A percentile compares a stretch with the other conserved stretches of the same genome.
Evolutionary conservation across 2,888 invertebrate genomes (phyloP).

Genomic region (Acleris laterana): DNA sequence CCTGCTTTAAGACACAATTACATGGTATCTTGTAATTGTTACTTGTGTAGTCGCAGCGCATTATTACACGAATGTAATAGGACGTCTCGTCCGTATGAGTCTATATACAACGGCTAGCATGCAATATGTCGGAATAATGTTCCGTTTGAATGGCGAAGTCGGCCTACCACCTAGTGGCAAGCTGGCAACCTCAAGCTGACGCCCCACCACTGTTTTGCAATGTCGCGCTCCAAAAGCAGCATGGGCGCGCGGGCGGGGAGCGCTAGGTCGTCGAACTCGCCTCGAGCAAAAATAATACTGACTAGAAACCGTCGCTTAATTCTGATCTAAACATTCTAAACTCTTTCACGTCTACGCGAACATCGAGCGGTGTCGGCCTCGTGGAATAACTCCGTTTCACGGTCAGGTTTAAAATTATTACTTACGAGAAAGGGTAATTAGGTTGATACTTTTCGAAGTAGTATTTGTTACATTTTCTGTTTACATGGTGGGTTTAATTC

Average conservation of each 20-base stretch:
- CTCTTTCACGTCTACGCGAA: slow-evolving; percentile 28
- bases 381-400: slow-evolving; percentile 31
- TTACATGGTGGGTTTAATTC: too few relatives aligned
- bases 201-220: slow-evolving; percentile 63
- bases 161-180: slow-evolving; percentile 31
- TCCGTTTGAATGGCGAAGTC: slow-evolving; percentile 35
- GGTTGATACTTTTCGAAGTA: too few relatives aligned
- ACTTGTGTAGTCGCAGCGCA: neutral
- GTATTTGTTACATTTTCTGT: too few relatives aligned
- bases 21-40: too few relatives aligned
- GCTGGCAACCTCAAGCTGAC: slow-evolving; percentile 39
- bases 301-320: slow-evolving; percentile 48
- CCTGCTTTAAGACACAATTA: too few relatives aligned
- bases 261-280: slow-evolving; percentile 68
- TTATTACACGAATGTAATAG: neutral
- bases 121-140: slow-evolving; percentile 14
- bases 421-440: slow-evolving; percentile 2
- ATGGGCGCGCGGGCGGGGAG: slow-evolving; percentile 63
- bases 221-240: slow-evolving; percentile 74
- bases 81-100: neutral
- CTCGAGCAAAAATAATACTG: slow-evolving; percentile 60
- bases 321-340: slow-evolving; percentile 37
- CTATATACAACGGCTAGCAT: neutral
- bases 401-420: slow-evolving; percentile 29
- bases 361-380: slow-evolving; percentile 21